Conservation (phyloP, 2,888 invertebrate species). For the Myopa testacea region DNA sequence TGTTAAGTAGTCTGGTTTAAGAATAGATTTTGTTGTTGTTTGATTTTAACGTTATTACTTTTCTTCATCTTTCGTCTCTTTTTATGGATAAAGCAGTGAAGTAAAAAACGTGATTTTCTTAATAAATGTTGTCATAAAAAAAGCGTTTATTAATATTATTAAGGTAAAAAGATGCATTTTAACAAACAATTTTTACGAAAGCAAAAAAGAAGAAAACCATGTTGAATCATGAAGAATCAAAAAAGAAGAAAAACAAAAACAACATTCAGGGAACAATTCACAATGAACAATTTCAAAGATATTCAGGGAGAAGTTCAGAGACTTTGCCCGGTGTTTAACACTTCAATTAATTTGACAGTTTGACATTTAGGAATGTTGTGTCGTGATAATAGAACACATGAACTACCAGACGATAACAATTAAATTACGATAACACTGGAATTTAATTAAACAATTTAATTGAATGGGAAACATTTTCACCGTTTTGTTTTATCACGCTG, state of each 20-base stretch:
- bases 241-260: not conserved
- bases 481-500: not conserved
- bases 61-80: too few species aligned
- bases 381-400: slow-evolving; percentile 8
- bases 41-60: too few species aligned
- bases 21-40: too few species aligned
- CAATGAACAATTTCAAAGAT: too few species aligned
- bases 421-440: slow-evolving; percentile 33
- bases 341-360: slow-evolving; percentile 36
- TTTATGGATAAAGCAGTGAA: not conserved
- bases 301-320: too few species aligned
- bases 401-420: slow-evolving; percentile 21
- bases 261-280: too few species aligned
- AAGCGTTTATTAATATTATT: not conserved
- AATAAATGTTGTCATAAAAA: not conserved
- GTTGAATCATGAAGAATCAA: not conserved
- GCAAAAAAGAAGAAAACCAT: not conserved
- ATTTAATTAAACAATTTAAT: slow-evolving; percentile 36
- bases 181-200: not conserved
- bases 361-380: slow-evolving; percentile 33
- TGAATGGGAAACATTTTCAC: slow-evolving; percentile 7
- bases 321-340: slow-evolving; percentile 25
- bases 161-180: not conserved
- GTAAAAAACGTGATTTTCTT: not conserved
- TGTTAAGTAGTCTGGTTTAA: not conserved